phyloP scores from a whole-genome alignment of 2,888 invertebrate genomes.

The Drosophila helvetica region DNA sequence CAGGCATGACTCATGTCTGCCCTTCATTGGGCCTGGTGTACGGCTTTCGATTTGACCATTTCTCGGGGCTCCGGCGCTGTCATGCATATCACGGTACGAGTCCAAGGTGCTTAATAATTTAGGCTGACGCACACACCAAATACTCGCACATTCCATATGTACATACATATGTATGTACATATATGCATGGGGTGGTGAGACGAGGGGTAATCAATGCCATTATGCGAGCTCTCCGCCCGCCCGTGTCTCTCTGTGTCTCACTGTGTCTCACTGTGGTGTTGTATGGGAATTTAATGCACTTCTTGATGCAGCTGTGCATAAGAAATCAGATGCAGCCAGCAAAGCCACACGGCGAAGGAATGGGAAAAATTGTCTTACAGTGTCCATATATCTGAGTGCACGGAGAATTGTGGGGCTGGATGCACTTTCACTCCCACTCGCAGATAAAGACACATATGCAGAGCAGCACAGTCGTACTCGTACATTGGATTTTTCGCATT shows the following conservation, averaged over 20 bases:
- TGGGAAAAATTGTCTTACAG: slow-evolving; percentile 31
- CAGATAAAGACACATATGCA: too few species aligned
- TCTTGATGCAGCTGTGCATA: slow-evolving; percentile 62
- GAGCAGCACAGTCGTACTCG: neutral
- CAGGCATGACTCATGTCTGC: neutral
- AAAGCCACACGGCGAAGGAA: slow-evolving; percentile 5
- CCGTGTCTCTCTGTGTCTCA: neutral
- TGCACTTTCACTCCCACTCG: neutral
- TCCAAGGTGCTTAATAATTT: too few species aligned
- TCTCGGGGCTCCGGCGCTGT: slow-evolving; percentile 5
- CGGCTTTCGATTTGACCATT: slow-evolving; percentile 36
- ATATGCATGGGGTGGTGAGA: neutral
- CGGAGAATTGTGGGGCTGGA: neutral
- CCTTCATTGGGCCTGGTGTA: slow-evolving; percentile 28
- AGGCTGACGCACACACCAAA: too few species aligned
- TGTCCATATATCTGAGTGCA: neutral
- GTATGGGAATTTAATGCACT: slow-evolving; percentile 65
- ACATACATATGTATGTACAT: too few species aligned
- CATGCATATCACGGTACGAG: too few species aligned
- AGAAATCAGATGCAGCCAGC: slow-evolving; percentile 57
- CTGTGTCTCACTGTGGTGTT: slow-evolving; percentile 4
- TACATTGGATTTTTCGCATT: slow-evolving; percentile 31
- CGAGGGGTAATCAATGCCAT: slow-evolving; percentile 26
- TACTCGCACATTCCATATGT: too few species aligned
- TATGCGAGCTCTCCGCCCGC: slow-evolving; percentile 12